These are phyloP conservation scores for Actinostola sp. DNA, from an alignment of 92 coral and sea anemone species.

Conservation along the genomic window DNA sequence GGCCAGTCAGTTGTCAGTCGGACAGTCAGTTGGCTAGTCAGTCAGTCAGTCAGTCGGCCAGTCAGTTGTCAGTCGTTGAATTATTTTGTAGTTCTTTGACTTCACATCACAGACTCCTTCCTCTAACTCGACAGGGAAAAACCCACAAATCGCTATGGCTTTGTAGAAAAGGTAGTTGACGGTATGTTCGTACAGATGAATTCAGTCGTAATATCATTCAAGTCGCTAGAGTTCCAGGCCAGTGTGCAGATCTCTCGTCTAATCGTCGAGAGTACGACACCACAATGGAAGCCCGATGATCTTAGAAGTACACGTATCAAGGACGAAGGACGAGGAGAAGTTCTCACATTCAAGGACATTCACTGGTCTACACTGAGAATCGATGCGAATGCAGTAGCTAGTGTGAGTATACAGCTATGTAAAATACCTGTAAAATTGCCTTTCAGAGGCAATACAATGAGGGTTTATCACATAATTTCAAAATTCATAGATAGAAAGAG, in stretches of 20 bases:
- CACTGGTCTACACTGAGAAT: constrained; percentile 90
- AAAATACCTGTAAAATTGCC: no score
- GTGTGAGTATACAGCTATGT: constrained; percentile 42
- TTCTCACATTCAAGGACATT: constrained; percentile 91
- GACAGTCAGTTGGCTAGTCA: no score
- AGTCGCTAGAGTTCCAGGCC: constrained; percentile 85
- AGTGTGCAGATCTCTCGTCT: constrained; percentile 96
- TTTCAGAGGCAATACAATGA: no score
- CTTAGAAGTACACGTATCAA: constrained; percentile 87
- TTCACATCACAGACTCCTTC: no score
- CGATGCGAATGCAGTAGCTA: constrained; percentile 87
- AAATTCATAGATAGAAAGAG: no score
- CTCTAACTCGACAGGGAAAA: constrained; percentile 58
- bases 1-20: no score
- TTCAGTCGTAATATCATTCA: constrained; percentile 91
- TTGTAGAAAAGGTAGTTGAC: constrained; percentile 98
- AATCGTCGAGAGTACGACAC: constrained; percentile 86
- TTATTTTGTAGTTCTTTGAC: no score
- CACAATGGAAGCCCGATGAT: constrained; percentile 87
- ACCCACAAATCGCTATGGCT: constrained; percentile 90
- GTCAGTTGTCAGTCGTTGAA: no score
- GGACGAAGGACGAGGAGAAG: constrained; percentile 87
- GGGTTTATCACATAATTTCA: no score
- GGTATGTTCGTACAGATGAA: constrained; percentile 98
- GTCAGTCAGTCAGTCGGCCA: no score